Conservation (phyloP, 2,797 vertebrate genomes). For the Crypturellus tataupa region DNA sequence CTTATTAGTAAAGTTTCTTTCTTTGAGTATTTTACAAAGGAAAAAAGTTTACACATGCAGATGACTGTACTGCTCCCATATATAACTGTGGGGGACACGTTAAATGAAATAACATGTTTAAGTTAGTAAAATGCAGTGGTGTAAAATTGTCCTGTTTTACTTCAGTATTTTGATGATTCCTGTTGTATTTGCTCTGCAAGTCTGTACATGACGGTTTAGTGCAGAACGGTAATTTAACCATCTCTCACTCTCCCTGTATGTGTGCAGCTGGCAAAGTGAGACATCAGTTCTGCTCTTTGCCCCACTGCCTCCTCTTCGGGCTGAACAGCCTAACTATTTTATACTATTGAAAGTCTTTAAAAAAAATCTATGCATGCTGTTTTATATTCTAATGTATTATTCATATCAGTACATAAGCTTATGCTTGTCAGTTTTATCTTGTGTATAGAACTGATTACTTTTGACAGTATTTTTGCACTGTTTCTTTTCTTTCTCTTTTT, state of each 20-base stretch:
- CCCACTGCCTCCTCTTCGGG: not conserved
- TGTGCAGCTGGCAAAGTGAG: conserved; percentile 46
- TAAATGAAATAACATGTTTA: conserved; percentile 29
- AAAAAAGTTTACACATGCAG: conserved; percentile 73
- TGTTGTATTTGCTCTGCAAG: conserved; percentile 52
- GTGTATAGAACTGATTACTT: conserved; percentile 86
- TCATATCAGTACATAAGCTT: conserved; percentile 88
- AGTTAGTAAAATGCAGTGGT: not conserved
- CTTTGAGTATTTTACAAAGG: conserved; percentile 28
- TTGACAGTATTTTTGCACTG: conserved; percentile 92
- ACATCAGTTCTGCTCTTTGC: not conserved
- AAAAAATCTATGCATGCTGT: conserved; percentile 89
- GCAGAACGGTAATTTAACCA: not conserved
- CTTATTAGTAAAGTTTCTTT: conserved; percentile 9
- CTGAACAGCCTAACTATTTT: conserved; percentile 66
- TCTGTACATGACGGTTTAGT: conserved; percentile 12
- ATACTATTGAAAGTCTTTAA: conserved; percentile 82
- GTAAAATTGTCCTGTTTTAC: conserved; percentile 19
- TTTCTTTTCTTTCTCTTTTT: conserved; percentile 84
- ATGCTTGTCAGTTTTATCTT: conserved; percentile 83
- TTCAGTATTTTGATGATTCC: conserved; percentile 75
- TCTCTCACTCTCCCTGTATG: not conserved
- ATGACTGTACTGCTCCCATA: conserved; percentile 62
- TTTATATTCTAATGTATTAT: conserved; percentile 87
- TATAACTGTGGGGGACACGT: conserved; percentile 31